Evolutionary conservation across 2,113 vertebrate genomes (phyloP).

Genomic region (Oriolus oriolus): DNA sequence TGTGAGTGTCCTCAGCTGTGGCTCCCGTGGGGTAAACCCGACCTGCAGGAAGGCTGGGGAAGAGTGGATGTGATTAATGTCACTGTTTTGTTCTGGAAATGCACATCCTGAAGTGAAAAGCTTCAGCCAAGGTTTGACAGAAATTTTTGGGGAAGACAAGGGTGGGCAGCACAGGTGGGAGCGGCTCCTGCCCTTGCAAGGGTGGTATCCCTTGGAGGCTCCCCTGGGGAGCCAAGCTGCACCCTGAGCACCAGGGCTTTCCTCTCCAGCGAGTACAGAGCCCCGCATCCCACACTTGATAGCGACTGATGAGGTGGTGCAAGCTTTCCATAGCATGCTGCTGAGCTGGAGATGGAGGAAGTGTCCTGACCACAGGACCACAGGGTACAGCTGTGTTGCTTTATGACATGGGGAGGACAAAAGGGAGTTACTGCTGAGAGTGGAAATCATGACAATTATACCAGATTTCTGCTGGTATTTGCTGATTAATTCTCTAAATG

Average conservation of each 20-base stretch:
- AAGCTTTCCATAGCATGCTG: not conserved
- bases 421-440: not conserved
- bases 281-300: rapidly evolving
- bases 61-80: not conserved
- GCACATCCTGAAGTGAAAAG: not conserved
- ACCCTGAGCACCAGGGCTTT: not conserved
- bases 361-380: not conserved
- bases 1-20: not conserved
- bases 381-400: not conserved
- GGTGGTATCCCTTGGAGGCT: not conserved
- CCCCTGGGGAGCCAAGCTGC: not conserved
- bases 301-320: not conserved
- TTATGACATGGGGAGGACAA: not conserved
- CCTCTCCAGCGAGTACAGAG: not conserved
- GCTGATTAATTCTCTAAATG: not conserved
- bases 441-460: not conserved
- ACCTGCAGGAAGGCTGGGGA: not conserved
- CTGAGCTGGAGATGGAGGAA: not conserved
- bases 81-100: not conserved
- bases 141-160: not conserved
- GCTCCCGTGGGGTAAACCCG: not conserved
- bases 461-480: not conserved
- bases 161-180: not conserved
- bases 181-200: not conserved
- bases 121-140: not conserved